phyloP scores from a whole-genome alignment of 2,797 vertebrate species.

The Linurgus olivaceus region DNA sequence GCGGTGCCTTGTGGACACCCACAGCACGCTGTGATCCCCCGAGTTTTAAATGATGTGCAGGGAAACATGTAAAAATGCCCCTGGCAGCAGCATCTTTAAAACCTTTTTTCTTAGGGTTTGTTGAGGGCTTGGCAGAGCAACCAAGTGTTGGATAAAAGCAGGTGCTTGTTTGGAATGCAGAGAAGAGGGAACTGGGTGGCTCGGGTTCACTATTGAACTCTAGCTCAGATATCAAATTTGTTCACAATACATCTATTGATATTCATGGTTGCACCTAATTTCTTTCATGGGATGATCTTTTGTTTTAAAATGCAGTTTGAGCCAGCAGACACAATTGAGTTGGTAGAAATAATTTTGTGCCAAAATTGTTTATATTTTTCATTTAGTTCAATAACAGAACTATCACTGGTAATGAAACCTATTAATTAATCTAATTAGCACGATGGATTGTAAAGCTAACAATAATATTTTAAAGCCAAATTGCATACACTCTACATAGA shows the following conservation, averaged over 20 bases:
- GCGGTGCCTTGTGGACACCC: background rate
- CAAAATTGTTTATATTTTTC: background rate
- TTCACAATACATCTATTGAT: rapidly evolving
- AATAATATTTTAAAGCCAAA: background rate
- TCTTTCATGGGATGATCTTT: background rate
- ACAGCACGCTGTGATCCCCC: rapidly evolving
- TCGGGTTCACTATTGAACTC: background rate
- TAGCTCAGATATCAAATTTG: background rate
- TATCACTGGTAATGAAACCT: background rate
- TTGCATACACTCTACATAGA: background rate
- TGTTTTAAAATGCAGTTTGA: background rate
- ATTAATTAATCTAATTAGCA: conserved; percentile 6
- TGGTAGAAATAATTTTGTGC: background rate
- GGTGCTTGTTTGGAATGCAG: background rate
- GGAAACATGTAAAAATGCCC: background rate
- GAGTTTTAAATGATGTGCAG: background rate
- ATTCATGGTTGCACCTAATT: background rate
- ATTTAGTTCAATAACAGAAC: background rate
- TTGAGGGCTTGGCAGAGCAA: background rate
- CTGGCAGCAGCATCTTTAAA: background rate
- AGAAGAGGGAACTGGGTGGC: background rate
- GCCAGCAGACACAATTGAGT: background rate
- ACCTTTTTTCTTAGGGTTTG: background rate
- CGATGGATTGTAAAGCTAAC: background rate
- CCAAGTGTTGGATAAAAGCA: background rate